These are phyloP conservation scores for Eupithecia abbreviata DNA, from an alignment of 2,888 invertebrate genomes.

Conservation along the genomic window DNA sequence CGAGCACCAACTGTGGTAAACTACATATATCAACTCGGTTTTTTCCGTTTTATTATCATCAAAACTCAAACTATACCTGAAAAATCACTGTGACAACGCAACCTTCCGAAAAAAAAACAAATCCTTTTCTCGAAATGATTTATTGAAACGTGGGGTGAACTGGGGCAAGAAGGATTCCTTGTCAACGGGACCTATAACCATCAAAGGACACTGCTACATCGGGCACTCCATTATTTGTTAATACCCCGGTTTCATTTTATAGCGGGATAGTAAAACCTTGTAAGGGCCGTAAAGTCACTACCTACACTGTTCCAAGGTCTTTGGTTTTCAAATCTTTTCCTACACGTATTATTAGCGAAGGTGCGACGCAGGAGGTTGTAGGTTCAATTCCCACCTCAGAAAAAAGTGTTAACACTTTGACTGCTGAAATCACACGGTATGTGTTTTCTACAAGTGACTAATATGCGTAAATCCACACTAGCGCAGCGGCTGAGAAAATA, in stretches of 20 bases:
- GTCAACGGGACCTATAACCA: constrained; percentile 3
- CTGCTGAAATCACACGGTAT: no score
- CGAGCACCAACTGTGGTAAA: background rate
- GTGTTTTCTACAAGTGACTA: no score
- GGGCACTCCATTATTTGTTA: constrained; percentile 10
- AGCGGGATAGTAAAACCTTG: background rate
- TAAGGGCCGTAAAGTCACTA: background rate
- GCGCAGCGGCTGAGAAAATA: no score
- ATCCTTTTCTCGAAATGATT: background rate
- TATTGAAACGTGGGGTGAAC: constrained; percentile 3
- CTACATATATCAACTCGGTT: background rate
- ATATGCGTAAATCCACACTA: no score
- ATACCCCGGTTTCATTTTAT: background rate
- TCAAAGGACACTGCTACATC: constrained; percentile 6
- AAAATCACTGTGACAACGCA: background rate
- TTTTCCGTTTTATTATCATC: background rate
- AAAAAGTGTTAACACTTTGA: no score
- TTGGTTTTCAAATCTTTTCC: background rate
- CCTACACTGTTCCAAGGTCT: background rate
- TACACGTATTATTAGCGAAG: background rate
- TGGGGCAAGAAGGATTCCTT: background rate
- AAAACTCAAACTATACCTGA: background rate
- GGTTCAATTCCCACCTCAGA: no score
- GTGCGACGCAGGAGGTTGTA: no score
- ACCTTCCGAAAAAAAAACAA: background rate